Conservation (phyloP, 2,797 vertebrate genomes). For the Gymnothorax javanicus region DNA sequence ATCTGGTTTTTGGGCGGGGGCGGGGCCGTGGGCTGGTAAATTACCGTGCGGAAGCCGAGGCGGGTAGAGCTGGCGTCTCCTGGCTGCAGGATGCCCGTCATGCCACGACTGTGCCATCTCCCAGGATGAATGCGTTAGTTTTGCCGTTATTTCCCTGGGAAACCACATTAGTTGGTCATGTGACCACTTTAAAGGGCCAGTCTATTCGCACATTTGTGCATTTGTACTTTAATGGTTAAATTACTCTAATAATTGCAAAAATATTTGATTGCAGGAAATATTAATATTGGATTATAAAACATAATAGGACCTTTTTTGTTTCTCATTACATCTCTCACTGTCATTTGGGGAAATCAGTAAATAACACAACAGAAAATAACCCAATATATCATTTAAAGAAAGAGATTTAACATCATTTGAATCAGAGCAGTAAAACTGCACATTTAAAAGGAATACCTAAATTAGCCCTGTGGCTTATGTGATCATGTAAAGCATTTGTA, state of each 20-base stretch:
- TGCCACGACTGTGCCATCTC: background rate
- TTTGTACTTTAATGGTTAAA: no score
- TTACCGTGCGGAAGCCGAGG: background rate
- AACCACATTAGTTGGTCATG: slow-evolving; percentile 7
- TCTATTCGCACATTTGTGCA: background rate
- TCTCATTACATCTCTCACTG: no score
- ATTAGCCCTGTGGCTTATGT: background rate
- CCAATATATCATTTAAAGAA: background rate
- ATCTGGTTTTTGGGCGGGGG: background rate
- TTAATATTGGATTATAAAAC: no score
- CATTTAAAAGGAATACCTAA: background rate
- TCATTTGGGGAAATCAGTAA: slow-evolving; percentile 4
- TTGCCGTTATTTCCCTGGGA: slow-evolving; percentile 30
- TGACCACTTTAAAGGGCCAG: slow-evolving; percentile 3
- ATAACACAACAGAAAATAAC: background rate
- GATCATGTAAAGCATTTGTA: background rate
- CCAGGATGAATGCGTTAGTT: slow-evolving; percentile 23
- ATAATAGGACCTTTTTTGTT: no score
- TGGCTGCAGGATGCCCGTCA: background rate
- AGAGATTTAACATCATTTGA: background rate
- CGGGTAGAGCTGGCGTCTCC: background rate
- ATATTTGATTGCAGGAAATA: no score
- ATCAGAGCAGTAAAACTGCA: background rate
- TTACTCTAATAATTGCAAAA: no score
- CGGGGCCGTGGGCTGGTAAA: background rate